phyloP scores from a whole-genome alignment of 2,113 vertebrate species.

The Sisor rabdophorus region DNA sequence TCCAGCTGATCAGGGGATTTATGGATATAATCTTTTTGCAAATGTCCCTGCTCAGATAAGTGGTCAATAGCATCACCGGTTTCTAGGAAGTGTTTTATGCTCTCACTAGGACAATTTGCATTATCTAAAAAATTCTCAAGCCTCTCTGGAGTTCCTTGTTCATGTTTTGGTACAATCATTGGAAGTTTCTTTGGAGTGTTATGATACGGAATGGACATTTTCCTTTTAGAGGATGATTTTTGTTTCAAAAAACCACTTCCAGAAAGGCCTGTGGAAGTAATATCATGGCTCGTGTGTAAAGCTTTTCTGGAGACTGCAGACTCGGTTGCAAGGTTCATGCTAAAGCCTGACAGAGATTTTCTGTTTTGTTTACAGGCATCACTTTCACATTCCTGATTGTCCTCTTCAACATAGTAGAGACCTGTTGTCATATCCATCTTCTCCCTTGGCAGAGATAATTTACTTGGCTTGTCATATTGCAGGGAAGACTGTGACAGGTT shows the following conservation, averaged over 20 bases:
- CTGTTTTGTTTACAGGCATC: constrained; percentile 75
- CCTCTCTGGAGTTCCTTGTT: constrained; percentile 63
- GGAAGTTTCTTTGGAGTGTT: constrained; percentile 81
- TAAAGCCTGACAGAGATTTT: constrained; percentile 66
- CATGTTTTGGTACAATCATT: constrained; percentile 78
- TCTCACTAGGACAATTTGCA: constrained; percentile 12
- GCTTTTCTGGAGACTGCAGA: constrained; percentile 71
- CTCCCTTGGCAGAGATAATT: constrained; percentile 73
- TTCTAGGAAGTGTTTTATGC: constrained; percentile 53
- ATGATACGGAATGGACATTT: constrained; percentile 76
- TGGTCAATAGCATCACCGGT: constrained; percentile 53
- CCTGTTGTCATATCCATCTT: constrained; percentile 75
- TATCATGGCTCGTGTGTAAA: constrained; percentile 68
- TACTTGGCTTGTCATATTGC: constrained; percentile 75
- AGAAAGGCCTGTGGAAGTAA: constrained; percentile 65
- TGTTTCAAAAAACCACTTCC: constrained; percentile 69
- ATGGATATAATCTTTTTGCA: constrained; percentile 50
- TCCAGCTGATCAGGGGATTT: constrained; percentile 21
- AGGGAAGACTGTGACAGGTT: constrained; percentile 70
- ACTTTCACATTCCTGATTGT: constrained; percentile 70
- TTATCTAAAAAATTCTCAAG: constrained; percentile 55
- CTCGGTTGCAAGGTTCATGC: constrained; percentile 70
- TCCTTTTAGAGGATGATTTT: constrained; percentile 68
- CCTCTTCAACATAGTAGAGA: constrained; percentile 74
- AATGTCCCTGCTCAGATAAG: constrained; percentile 55